Percentiles rank a stretch among this genome's conserved stretches.
Conservation (phyloP, 2,888 invertebrate species). For the Tipula unca region DNA sequence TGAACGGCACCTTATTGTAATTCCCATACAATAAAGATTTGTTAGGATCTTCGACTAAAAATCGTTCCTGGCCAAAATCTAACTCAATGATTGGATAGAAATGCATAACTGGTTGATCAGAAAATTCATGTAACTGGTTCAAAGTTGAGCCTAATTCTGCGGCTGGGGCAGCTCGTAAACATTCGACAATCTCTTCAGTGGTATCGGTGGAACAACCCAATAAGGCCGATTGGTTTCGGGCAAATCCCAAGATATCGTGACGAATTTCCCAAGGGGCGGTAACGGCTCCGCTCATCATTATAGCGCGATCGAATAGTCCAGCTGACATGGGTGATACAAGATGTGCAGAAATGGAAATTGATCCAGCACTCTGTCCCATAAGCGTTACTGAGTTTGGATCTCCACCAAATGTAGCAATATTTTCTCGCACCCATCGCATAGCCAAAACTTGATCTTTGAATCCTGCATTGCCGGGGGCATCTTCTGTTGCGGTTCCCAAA, state of each 20-base stretch:
- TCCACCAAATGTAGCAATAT: conserved; percentile 58
- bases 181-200: background rate
- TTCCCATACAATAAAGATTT: conserved; percentile 28
- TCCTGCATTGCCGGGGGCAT: conserved; percentile 60
- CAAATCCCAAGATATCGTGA: conserved; percentile 45
- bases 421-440: conserved; percentile 54
- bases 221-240: conserved; percentile 51
- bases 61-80: conserved; percentile 55
- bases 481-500: conserved; percentile 53
- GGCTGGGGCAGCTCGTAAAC: background rate
- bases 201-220: conserved; percentile 49
- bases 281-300: conserved; percentile 57
- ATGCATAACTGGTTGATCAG: conserved; percentile 28
- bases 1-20: conserved; percentile 54
- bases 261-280: conserved; percentile 45
- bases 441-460: conserved; percentile 61
- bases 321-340: conserved; percentile 57
- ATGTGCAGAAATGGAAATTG: conserved; percentile 44
- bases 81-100: conserved; percentile 51
- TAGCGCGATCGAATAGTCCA: conserved; percentile 59
- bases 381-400: conserved; percentile 55
- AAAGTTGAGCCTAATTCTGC: background rate
- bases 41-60: conserved; percentile 44
- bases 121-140: conserved; percentile 16
- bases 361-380: conserved; percentile 50